Base-by-base conservation (phyloP, 2,888 invertebrate species). In the Drosophila quinaria region DNA sequence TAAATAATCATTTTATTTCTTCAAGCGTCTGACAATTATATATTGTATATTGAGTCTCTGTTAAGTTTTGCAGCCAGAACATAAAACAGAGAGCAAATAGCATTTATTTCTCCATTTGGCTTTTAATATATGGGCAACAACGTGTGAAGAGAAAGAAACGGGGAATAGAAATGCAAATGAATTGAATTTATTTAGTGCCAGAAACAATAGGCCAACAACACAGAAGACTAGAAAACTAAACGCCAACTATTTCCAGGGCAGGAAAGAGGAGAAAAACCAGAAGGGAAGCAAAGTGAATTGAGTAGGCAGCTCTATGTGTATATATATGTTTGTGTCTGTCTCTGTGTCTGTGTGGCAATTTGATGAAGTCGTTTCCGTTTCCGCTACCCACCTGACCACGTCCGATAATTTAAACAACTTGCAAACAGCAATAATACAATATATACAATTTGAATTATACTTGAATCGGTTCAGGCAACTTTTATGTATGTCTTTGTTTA, bases 141-240 rank as follows among this genome's bases (percentile, higher is more conserved):
- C 8, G 29, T 29, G 29, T 8, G 29, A 29, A 29, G 29, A n/a
- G 29, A 2, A 11, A 41, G 29, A 31, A 19, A 33, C 33, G 9
- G 17, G 11, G 29, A 13, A 49, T 46, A 47, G 55, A 64, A 70
- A 85, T 82, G 82, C 83, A 82, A 86, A 86, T 82, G 65, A 68
- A 63, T 54, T 70, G 67, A 80, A 80, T 73, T 66, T 63, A 49
- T 84, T 69, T 71, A 25, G n/a, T 51, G 58, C 54, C 42, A 46
- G 22, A 81, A 74, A 66, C 37, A 78, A 15, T 42, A 37, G 46
- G 8, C 35, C 58, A 41, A 41, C 33, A 42, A 41, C 33, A 42
- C n/a, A 51, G 25, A 37, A 29, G 49, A 25, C 47, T 50, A 9
- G 35, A 41, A 56, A 56, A 63, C 47, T 61, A 39, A 35, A 59